These are phyloP conservation scores for Rhombomys opimus DNA, from an alignment of 2,113 vertebrate species.

Conservation along the genomic window DNA sequence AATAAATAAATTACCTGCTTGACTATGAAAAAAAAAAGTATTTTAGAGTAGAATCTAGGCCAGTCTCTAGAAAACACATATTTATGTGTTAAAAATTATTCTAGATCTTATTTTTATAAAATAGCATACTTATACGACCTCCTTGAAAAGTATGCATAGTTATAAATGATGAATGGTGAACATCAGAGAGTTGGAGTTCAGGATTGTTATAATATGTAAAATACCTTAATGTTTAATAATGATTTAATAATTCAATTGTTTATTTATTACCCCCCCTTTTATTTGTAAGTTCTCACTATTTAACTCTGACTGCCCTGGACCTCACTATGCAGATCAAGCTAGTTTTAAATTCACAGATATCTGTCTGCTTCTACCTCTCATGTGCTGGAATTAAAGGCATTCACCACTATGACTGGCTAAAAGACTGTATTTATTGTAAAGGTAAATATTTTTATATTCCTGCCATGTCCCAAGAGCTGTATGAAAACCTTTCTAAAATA, in stretches of 20 bases:
- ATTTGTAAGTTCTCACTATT: background rate
- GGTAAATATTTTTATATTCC: background rate
- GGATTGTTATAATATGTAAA: background rate
- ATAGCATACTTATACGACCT: background rate
- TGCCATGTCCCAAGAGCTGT: background rate
- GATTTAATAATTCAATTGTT: too few relatives aligned
- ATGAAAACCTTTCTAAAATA: background rate
- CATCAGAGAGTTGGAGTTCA: background rate
- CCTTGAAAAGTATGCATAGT: background rate
- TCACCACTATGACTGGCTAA: background rate
- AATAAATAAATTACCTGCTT: too few relatives aligned
- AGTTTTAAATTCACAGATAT: background rate
- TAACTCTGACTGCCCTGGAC: background rate
- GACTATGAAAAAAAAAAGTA: too few relatives aligned
- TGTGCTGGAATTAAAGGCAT: background rate
- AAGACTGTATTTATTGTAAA: background rate
- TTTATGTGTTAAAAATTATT: slow-evolving; percentile 1
- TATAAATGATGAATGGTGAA: background rate
- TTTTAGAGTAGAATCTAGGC: background rate
- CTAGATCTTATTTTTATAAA: background rate
- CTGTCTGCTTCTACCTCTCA: background rate
- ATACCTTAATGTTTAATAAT: too few relatives aligned
- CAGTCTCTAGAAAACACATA: background rate
- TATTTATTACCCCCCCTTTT: too few relatives aligned
- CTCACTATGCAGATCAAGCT: background rate